These are phyloP conservation scores for Chrysemys picta DNA, from an alignment of 2,113 vertebrate genomes.

Conservation along the genomic window DNA sequence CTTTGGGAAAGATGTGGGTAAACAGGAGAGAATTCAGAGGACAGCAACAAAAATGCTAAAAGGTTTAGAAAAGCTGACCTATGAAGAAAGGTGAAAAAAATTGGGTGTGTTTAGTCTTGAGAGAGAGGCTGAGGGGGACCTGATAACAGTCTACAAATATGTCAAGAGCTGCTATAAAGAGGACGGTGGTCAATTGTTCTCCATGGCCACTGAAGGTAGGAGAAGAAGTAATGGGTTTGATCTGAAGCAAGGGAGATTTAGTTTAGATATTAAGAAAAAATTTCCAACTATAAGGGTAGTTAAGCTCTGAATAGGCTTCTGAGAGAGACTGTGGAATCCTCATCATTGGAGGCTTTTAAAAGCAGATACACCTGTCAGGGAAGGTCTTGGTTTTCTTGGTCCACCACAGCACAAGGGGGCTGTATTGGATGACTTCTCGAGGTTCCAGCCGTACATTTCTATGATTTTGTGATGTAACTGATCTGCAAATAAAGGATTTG, in stretches of 20 bases:
- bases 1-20: background rate
- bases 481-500: background rate
- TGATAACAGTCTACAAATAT: background rate
- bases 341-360: background rate
- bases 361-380: background rate
- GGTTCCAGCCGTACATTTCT: fast-evolving
- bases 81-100: background rate
- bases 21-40: background rate
- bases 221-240: background rate
- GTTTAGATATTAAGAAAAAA: background rate
- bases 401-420: too few species aligned
- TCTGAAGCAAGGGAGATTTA: background rate
- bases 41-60: background rate
- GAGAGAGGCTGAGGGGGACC: background rate
- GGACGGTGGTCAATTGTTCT: background rate
- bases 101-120: background rate
- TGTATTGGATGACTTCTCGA: background rate
- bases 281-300: background rate
- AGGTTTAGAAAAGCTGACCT: background rate
- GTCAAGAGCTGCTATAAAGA: background rate
- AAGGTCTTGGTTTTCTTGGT: background rate
- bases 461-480: background rate
- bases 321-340: too few species aligned
- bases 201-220: background rate
- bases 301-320: background rate